These are phyloP conservation scores for Rhagium mordax DNA, from an alignment of 2,888 invertebrate genomes.

Conservation along the genomic window DNA sequence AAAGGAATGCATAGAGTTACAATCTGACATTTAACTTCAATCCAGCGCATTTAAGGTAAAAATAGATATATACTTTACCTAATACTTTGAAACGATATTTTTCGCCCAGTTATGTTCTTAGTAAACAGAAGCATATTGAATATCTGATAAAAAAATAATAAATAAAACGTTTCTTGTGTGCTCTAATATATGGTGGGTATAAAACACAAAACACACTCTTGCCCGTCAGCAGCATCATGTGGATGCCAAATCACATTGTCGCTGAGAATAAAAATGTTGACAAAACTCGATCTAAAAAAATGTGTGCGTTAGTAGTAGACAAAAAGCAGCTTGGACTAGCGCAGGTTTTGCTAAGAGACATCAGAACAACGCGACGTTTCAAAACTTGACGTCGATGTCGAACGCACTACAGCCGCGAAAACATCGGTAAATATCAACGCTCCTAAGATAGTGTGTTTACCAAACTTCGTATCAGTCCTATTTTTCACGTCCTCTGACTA, in stretches of 20 bases:
- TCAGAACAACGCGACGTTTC: constrained; percentile 1
- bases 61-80: neutral
- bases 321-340: neutral
- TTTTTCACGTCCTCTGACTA: neutral
- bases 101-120: neutral
- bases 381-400: neutral
- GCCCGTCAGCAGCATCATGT: neutral
- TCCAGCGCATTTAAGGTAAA: too few relatives aligned
- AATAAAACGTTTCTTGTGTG: too few relatives aligned
- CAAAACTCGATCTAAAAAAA: neutral
- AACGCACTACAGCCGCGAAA: neutral
- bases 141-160: too few relatives aligned
- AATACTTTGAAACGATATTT: neutral
- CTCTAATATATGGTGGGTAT: neutral
- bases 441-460: constrained; percentile 5
- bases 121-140: neutral
- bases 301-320: neutral
- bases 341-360: neutral
- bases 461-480: neutral
- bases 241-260: neutral
- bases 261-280: neutral
- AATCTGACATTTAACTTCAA: too few relatives aligned
- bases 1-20: too few relatives aligned
- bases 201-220: neutral
- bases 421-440: neutral